Evolutionary conservation across 2,113 vertebrate genomes (phyloP).

Genomic region (Seriola quinqueradiata): DNA sequence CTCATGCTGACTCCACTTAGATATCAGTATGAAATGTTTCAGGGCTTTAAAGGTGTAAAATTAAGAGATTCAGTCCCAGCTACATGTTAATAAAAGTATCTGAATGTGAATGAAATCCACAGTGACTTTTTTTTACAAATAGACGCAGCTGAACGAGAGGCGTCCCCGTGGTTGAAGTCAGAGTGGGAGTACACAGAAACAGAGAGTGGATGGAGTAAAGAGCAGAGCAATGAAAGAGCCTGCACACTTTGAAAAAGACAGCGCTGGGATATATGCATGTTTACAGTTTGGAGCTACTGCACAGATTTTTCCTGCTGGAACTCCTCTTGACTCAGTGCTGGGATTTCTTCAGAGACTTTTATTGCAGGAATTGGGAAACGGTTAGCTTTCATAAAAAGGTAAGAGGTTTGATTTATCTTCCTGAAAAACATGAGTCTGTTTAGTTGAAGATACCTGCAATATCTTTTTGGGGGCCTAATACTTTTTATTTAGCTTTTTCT

Average conservation of each 20-base stretch:
- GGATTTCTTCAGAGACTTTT: conserved; percentile 2
- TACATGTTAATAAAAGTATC: neutral
- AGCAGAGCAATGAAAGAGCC: conserved; percentile 35
- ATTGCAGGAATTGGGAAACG: neutral
- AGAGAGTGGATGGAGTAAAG: conserved; percentile 48
- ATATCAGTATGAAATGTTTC: neutral
- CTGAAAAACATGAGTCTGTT: neutral
- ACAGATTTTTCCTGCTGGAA: conserved; percentile 1
- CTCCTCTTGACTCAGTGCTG: neutral
- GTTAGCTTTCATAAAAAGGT: conserved; percentile 23
- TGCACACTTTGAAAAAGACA: conserved; percentile 28
- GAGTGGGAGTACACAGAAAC: conserved; percentile 53
- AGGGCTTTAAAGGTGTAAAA: neutral
- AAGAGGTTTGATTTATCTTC: conserved; percentile 24
- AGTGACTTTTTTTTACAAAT: conserved; percentile 26
- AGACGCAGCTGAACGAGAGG: conserved; percentile 40
- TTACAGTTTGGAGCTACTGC: neutral
- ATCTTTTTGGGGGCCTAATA: accelerated
- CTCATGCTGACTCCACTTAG: neutral
- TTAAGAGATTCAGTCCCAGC: neutral
- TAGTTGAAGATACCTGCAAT: neutral
- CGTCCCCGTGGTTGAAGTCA: conserved; percentile 47
- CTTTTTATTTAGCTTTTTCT: neutral
- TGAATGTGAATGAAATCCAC: neutral
- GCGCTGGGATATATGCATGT: conserved; percentile 16